Evolutionary conservation across 2,888 invertebrate genomes (phyloP).

Genomic region (Rotaria sp.): DNA sequence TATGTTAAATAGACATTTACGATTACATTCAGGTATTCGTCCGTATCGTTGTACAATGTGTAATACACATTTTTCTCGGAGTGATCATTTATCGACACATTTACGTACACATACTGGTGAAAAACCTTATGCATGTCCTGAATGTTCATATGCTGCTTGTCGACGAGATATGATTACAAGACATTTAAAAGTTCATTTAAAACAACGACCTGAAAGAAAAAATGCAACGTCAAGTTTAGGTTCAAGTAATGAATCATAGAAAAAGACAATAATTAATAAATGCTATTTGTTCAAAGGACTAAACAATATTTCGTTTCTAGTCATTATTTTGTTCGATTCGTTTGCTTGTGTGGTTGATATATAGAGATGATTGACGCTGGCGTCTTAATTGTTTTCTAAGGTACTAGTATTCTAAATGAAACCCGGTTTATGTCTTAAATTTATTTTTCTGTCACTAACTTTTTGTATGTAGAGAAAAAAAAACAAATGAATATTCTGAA

Average conservation of each 20-base stretch:
- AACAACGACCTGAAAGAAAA: slow-evolving; percentile 20
- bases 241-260: neutral
- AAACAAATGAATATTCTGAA: neutral
- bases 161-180: slow-evolving; percentile 98
- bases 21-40: slow-evolving; percentile 91
- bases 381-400: neutral
- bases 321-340: neutral
- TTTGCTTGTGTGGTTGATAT: neutral
- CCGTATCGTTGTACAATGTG: slow-evolving; percentile 92
- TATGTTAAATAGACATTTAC: slow-evolving; percentile 95
- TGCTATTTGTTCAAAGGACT: neutral
- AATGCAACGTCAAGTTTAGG: slow-evolving; percentile 25
- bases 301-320: neutral
- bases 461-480: neutral
- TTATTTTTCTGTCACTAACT: neutral
- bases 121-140: slow-evolving; percentile 77
- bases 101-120: slow-evolving; percentile 86
- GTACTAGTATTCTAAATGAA: neutral
- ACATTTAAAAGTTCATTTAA: slow-evolving; percentile 85
- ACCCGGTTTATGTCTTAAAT: neutral
- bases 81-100: slow-evolving; percentile 96
- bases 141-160: slow-evolving; percentile 91
- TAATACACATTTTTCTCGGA: slow-evolving; percentile 82
- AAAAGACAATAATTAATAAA: neutral
- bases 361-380: neutral